Base-by-base conservation (phyloP, 2,888 invertebrate genomes). In the Ichneumoninae sp. region DNA sequence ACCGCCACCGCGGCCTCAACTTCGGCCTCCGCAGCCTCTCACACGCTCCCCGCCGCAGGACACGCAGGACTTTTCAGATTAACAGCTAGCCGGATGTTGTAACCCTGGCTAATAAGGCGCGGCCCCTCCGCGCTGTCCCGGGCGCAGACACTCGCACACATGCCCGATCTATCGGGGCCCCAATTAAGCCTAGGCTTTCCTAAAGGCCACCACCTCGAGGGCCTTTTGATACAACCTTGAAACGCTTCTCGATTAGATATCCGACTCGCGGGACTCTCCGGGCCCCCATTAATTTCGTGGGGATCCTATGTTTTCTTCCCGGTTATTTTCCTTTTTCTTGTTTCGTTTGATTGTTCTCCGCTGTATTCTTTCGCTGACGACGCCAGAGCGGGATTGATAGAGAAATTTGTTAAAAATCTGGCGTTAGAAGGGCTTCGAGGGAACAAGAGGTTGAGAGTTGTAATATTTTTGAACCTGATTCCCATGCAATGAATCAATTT, bases 81-180 rank as follows among this genome's bases (percentile, higher is more conserved):
- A 93, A 92, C 92, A 91, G 91, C 92, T 91, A 89, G 90, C 91
- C 91, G 91, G 91, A 91, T 92, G 89, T 91, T 91, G 90, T 87
- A 92, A 93, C 89, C 92, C 90, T 73, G 81, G 92, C 92, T 93
- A 93, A 93, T 93, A 93, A 93, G 93, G 91, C 90, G 90, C 91
- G 91, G 90, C 69, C 68, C 50, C 69, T 60, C 69, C 22, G 13
- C 44, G 50, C 69, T n/a, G 50, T 10, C 50, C 52, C 47, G 26
- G 36, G 22, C 57, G 16, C n/a, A 47, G 22, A 88, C 88, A 89
- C 90, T 90, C 91, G 89, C 89, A 89, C 50, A 44, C 74, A 40
- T 50, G 60, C 70, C 16, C 71, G 76, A 68, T 82, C 90, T 90
- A 89, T 90, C 91, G 88, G 89, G 89, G 90, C 90, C 89, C 92